These are phyloP conservation scores for Cyphomyrus discorhynchus DNA, from an alignment of 2,113 vertebrate species.

Conservation along the genomic window DNA sequence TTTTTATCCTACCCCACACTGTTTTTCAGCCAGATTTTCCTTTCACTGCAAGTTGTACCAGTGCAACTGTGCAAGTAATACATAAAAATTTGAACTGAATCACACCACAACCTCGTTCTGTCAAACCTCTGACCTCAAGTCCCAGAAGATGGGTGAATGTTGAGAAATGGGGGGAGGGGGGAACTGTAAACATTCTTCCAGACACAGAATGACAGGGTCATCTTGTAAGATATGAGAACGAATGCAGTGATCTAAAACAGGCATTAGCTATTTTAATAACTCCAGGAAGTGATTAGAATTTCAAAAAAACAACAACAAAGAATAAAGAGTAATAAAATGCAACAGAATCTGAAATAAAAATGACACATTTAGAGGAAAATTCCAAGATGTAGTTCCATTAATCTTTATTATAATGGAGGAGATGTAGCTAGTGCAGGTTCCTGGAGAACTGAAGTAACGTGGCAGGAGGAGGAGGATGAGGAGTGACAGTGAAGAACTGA, in stretches of 20 bases:
- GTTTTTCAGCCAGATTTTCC: background rate
- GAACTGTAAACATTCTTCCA: background rate
- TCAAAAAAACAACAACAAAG: background rate
- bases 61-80: background rate
- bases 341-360: background rate
- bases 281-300: constrained; percentile 8
- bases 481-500: background rate
- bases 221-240: background rate
- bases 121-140: background rate
- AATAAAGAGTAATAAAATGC: background rate
- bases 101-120: constrained; percentile 22
- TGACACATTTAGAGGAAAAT: background rate
- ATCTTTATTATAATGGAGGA: background rate
- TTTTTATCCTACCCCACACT: background rate
- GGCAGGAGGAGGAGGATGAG: background rate
- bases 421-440: background rate
- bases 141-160: background rate
- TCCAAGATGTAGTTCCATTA: background rate
- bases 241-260: constrained; percentile 8
- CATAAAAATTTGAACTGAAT: background rate
- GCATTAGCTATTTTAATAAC: constrained; percentile 8
- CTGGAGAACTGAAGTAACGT: background rate
- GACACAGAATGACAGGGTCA: constrained; percentile 7
- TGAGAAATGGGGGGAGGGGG: background rate
- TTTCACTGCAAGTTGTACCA: background rate